Evolutionary conservation across 2,797 vertebrate species (phyloP).

Genomic region (Esox lucius): DNA sequence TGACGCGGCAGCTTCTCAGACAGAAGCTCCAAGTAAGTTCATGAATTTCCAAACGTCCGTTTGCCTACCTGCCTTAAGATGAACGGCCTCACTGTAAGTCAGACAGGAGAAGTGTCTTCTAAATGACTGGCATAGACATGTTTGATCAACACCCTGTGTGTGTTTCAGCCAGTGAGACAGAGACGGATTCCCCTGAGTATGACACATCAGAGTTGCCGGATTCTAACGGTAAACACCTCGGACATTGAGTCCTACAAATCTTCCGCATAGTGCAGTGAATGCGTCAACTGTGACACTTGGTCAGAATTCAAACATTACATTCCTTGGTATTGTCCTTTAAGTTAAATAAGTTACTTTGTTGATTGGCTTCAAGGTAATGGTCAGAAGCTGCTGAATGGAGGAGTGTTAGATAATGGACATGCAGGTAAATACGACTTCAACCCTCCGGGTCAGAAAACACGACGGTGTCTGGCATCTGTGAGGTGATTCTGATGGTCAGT

Average conservation of each 20-base stretch:
- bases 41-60: neutral
- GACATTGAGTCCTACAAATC: no score
- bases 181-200: conserved; percentile 4
- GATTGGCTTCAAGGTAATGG: conserved; percentile 62
- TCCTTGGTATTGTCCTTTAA: neutral
- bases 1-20: conserved; percentile 30
- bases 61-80: neutral
- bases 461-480: neutral
- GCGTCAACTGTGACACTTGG: neutral
- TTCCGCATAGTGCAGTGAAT: neutral
- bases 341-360: neutral
- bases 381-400: conserved; percentile 70
- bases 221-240: conserved; percentile 58
- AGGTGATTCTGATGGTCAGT: neutral
- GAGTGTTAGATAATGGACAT: conserved; percentile 52
- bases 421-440: conserved; percentile 53
- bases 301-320: neutral
- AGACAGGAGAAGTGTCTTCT: neutral
- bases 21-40: conserved; percentile 40
- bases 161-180: conserved; percentile 39
- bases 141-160: neutral
- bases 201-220: conserved; percentile 48
- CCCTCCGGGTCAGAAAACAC: neutral
- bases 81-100: neutral
- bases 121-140: neutral